Conservation (phyloP, 2,113 vertebrate species). For the Corydoras sp. region DNA sequence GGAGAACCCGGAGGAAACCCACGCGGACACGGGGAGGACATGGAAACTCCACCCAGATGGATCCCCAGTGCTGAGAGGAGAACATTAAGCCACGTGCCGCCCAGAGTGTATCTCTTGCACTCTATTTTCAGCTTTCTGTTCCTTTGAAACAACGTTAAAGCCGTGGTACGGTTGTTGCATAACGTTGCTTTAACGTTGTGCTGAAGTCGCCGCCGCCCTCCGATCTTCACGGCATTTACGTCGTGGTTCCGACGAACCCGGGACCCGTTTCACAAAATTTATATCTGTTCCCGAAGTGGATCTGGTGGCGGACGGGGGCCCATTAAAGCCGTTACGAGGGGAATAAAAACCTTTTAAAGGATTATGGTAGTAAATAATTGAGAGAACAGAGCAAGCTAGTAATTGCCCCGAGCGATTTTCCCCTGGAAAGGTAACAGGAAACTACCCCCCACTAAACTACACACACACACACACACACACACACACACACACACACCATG, state of each 20-base stretch:
- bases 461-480: conserved; percentile 18
- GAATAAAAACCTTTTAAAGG: conserved; percentile 23
- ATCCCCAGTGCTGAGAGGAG: no score
- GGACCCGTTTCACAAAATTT: neutral
- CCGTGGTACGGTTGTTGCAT: no score
- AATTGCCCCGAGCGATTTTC: conserved; percentile 56
- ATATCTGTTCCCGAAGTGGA: conserved; percentile 9
- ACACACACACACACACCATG: neutral
- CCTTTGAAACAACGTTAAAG: no score
- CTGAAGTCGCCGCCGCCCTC: neutral
- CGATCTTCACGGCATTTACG: neutral
- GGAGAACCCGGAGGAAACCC: no score
- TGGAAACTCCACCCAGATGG: no score
- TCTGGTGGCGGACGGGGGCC: conserved; percentile 28
- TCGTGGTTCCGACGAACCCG: neutral
- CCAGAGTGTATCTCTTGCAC: no score
- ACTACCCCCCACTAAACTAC: conserved; percentile 7
- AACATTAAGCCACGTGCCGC: no score
- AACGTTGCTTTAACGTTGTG: no score
- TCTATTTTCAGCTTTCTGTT: no score
- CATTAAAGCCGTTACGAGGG: conserved; percentile 54
- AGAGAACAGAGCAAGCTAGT: conserved; percentile 51
- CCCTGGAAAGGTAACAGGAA: conserved; percentile 62
- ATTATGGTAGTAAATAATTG: conserved; percentile 43
- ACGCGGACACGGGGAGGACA: no score